Evolutionary conservation across 2,113 vertebrate genomes (phyloP), one percentile per base, ranked within the genome.

Genomic region (Poicephalus gulielmi): DNA sequence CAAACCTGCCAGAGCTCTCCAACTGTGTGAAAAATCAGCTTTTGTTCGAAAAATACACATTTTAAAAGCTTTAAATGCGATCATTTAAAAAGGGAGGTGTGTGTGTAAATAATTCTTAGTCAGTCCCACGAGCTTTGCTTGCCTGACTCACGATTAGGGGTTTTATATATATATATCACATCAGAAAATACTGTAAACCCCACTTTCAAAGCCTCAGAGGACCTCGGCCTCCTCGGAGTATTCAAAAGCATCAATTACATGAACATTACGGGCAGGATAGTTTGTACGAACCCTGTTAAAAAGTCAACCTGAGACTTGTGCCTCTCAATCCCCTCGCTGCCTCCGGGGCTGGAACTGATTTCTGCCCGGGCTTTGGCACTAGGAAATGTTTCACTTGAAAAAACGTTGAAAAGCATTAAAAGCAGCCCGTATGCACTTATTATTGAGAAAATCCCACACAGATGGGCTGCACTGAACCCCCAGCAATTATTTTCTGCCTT

Each of bases 391-490:
- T 96, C 82, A 63, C 86, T 91, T 95, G 94, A 94, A 92, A 95
- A 96, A 95, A 92, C 2, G 2, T 49, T 94, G 92, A 92, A 63
- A 95, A 96, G 86, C 95, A 96, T 96, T 96, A 94, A 97, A 97
- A 97, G 88, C 95, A 91, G 94, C 81, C 94, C 18, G 66, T 94
- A 91, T 96, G 95, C 92, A 87, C 88, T 96, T 94, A 93, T 96
- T 96, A 96, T 82, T 33, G 96, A 89, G 96, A 92, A 97, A 97
- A 97, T 97, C 96, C 96, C 95, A 94, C 94, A 95, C 96, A 97
- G 96, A 97, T 96, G 96, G 95, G 84, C 91, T 96, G 86, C 95
- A 96, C 80, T 96, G 95, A 96, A 46, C 75, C 6, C 5, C 14
- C 25, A 94, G 96, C 96, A 96, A 96, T 97, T 97, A 96, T 94